These are phyloP conservation scores for Mus minutoides DNA, from an alignment of 2,797 vertebrate genomes.

Conservation along the genomic window DNA sequence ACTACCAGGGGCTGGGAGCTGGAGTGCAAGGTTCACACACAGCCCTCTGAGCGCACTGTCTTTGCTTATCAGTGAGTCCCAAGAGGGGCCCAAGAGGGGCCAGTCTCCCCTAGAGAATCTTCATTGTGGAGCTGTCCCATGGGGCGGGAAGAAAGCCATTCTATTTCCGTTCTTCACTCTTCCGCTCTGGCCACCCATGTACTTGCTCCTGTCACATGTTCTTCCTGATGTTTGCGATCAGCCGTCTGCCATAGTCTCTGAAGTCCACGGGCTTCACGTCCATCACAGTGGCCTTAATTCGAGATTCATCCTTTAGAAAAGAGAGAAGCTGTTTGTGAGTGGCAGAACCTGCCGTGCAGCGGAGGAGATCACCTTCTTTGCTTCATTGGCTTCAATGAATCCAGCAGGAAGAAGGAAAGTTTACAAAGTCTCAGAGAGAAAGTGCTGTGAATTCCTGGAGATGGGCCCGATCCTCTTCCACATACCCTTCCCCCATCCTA, in stretches of 20 bases:
- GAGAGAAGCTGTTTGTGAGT: constrained; percentile 60
- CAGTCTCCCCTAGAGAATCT: constrained; percentile 31
- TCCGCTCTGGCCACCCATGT: not conserved
- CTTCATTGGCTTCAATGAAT: not conserved
- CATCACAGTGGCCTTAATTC: constrained; percentile 95
- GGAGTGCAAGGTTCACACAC: not conserved
- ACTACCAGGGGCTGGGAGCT: not conserved
- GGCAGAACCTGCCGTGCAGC: not conserved
- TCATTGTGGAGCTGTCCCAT: not conserved
- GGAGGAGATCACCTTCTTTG: not conserved
- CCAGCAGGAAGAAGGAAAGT: constrained; percentile 3
- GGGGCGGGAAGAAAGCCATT: not conserved
- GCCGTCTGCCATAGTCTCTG: constrained; percentile 93
- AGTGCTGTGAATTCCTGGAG: not conserved
- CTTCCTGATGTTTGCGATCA: constrained; percentile 94
- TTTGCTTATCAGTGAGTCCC: constrained; percentile 43
- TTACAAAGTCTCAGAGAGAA: not conserved
- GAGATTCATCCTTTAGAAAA: constrained; percentile 93
- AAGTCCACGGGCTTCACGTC: constrained; percentile 95
- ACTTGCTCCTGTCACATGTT: constrained; percentile 82
- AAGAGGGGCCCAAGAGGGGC: constrained; percentile 34
- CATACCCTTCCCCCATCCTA: not conserved
- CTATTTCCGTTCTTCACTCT: not conserved
- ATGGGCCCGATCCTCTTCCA: not conserved
- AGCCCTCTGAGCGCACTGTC: not conserved